Evolutionary conservation across 92 coral and sea anemone genomes (phyloP).

Genomic region (Zoanthus gigantus): DNA sequence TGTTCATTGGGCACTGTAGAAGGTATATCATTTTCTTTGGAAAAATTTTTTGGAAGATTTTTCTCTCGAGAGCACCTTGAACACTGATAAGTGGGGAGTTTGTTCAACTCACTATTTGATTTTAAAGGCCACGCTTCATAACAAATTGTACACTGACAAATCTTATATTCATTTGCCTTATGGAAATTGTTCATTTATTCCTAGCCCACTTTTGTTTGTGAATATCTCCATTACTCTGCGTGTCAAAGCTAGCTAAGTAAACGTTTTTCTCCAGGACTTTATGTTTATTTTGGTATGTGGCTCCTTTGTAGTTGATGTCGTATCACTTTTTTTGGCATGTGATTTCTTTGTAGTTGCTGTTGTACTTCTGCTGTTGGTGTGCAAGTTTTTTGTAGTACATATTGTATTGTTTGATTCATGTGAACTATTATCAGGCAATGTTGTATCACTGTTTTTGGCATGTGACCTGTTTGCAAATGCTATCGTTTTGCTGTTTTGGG

Average conservation of each 20-base stretch:
- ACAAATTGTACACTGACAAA: neutral
- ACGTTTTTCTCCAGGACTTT: constrained; percentile 30
- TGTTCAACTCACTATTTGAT: neutral
- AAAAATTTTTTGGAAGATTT: neutral
- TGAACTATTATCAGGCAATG: neutral
- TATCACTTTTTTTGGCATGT: constrained; percentile 9
- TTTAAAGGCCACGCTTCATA: constrained; percentile 2
- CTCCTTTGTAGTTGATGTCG: constrained; percentile 38
- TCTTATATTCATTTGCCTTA: neutral
- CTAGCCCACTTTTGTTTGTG: constrained; percentile 2
- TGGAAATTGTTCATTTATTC: neutral
- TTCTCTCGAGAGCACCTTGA: constrained; percentile 9
- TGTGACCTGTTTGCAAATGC: too few relatives aligned
- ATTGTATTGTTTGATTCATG: neutral
- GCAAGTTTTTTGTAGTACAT: constrained; percentile 30
- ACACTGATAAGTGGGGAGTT: neutral
- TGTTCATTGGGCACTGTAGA: neutral
- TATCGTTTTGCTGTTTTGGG: too few relatives aligned
- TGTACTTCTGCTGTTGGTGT: constrained; percentile 42
- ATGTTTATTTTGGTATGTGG: constrained; percentile 50
- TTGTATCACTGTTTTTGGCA: too few relatives aligned
- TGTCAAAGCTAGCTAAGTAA: constrained; percentile 5
- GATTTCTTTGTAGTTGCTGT: constrained; percentile 40
- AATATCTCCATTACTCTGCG: constrained; percentile 8
- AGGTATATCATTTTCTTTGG: constrained; percentile 3